Percentiles rank a stretch among this genome's conserved stretches.
Evolutionary conservation across 1,140 invertebrate species (phyloP).

Genomic region (Andrena cerasifolii): DNA sequence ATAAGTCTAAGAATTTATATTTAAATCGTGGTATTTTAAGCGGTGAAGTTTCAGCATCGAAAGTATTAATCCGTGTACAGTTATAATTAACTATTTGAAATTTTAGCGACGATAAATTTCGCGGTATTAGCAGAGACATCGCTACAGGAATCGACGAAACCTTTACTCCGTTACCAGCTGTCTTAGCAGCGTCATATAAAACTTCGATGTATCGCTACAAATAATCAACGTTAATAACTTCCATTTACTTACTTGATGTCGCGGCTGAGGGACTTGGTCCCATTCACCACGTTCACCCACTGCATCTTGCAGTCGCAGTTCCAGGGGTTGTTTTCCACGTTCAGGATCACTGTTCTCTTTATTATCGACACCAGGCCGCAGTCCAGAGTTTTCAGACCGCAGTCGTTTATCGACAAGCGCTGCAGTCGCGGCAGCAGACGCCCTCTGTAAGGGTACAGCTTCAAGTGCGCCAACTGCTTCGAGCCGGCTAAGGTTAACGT

Average conservation of each 20-base stretch:
- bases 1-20: too few species aligned
- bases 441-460: conserved; percentile 60
- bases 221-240: too few species aligned
- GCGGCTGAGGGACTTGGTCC: conserved; percentile 65
- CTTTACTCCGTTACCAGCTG: neutral
- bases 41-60: too few species aligned
- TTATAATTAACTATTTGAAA: neutral
- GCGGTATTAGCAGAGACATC: conserved; percentile 40
- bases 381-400: conserved; percentile 68
- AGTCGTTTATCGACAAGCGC: conserved; percentile 70
- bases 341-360: conserved; percentile 71
- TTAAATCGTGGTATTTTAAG: too few species aligned
- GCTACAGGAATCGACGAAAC: neutral
- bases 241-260: conserved; percentile 75
- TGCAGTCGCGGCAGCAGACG: conserved; percentile 72
- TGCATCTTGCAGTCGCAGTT: conserved; percentile 79
- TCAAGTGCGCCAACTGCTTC: conserved; percentile 50
- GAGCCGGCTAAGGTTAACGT: conserved; percentile 70
- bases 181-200: too few species aligned
- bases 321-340: conserved; percentile 80
- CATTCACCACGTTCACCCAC: conserved; percentile 74
- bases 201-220: too few species aligned
- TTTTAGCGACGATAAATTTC: neutral
- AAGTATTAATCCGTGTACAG: too few species aligned
- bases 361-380: conserved; percentile 72